Evolutionary conservation across 2,888 invertebrate species (phyloP).

Genomic region (Drosophila meridionalis): DNA sequence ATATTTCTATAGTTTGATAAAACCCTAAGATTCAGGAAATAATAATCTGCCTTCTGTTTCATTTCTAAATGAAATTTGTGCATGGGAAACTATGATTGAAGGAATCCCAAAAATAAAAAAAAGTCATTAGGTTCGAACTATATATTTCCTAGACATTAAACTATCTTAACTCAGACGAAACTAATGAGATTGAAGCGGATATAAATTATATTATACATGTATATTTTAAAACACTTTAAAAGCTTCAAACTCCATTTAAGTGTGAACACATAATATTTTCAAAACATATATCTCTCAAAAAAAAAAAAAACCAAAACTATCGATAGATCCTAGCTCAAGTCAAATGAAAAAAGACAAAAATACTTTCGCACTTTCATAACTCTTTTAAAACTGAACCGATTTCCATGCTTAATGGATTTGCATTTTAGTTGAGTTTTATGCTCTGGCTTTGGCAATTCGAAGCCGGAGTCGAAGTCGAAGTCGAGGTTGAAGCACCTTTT

Average conservation of each 20-base stretch:
- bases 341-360: background rate
- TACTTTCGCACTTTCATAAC: background rate
- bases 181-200: too few species aligned
- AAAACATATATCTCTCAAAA: background rate
- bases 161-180: background rate
- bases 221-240: background rate
- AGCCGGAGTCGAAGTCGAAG: background rate
- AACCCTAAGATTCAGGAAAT: too few species aligned
- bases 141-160: background rate
- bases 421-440: background rate
- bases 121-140: background rate
- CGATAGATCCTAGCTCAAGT: background rate
- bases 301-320: background rate
- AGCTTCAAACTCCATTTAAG: background rate
- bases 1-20: background rate
- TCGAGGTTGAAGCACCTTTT: background rate
- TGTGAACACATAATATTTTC: background rate
- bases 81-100: too few species aligned
- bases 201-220: background rate
- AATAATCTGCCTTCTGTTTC: too few species aligned
- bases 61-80: background rate
- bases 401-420: background rate
- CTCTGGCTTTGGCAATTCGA: background rate
- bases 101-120: background rate
- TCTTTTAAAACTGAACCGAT: constrained; percentile 1